Evolutionary conservation across 1,140 invertebrate genomes (phyloP), one percentile per base, ranked within the genome.

Genomic region (Cyphomyrmex costatus): DNA sequence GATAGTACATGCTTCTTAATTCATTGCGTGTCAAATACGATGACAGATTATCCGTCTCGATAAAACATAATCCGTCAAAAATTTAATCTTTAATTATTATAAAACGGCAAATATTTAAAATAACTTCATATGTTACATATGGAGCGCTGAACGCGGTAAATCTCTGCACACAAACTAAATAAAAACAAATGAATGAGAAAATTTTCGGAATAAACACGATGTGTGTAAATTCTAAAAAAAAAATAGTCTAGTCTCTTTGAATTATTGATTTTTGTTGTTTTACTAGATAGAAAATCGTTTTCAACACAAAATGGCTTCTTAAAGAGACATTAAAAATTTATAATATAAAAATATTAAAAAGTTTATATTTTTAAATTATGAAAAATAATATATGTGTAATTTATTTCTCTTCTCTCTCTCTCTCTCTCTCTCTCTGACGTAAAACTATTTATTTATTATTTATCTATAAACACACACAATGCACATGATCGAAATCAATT

Each of bases 1-100:
- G 42, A 78, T n/a, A 65, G 24, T 66, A 30, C 24, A 46, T 21
- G 19, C 3, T 65, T 65, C n/a, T 79, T 68, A 65, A 79, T 66
- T 79, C 12, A 79, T 12, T 7, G 46, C 42, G 3, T 65, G 27
- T 30, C 19, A 61, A 49, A 33, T 61, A n/a, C 14, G 27, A 24
- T 3, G 14, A 8, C 14, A 78, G 42, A 30, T 30, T 66, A 66
- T 63, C 24, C 16, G 1, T 63, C 36, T 63, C 7, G n/a, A 24
- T 2, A 21, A 58, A 79, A 65, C 12, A 16, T 8, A 33, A 2
- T 77, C 10, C 21, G 14, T 66, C 0, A 49, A 3, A 49, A 36
- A n/a, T 65, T 65, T n/a, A 30, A 70, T 21, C 4, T 68, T 46
- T 46, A 24, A 70, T 70, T 27, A n/a, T n/a, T n/a, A n/a, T n/a